Base-by-base conservation (phyloP, 2,888 invertebrate genomes). In the Brassicogethes aeneus region DNA sequence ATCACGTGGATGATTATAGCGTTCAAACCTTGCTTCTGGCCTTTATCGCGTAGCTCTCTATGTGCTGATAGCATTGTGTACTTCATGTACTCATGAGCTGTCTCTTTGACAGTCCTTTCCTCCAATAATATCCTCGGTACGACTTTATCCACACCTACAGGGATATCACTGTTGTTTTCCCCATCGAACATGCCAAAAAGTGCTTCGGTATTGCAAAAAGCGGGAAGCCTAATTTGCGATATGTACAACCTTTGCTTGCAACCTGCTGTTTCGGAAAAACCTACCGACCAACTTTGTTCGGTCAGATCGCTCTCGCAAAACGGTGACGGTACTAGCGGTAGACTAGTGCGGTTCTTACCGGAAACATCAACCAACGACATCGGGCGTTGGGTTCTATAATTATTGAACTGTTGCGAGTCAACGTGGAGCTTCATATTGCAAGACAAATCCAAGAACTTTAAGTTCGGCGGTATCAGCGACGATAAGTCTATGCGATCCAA, bases 241-340 rank as follows among this genome's bases (percentile, higher is more conserved):
- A 88, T 79, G 58, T 81, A 80, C n/a, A 89, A 65, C 55, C 82
- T 80, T 48, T 84, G 74, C 39, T 76, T 75, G 48, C 75, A 77
- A 17, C 88, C 88, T 0, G 88, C 80, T 8, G 88, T 84, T 70
- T 90, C 90, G 0, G 89, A 86, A 65, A 90, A 90, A 1, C 89
- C 90, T 17, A 87, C 75, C 34, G 75, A 76, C 90, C 90, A 90
- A 2, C 85, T 83, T 3, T 73, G 72, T 45, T 79, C 82, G 2
- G 76, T 72, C 43, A 77, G 64, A 51, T 80, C 80, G 37, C 72
- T 76, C 50, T 78, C 73, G 45, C 69, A 69, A 49, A 66, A 68
- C 8, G 68, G 66, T 8, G 66, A 65, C 1, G 70, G 67, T 34
- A 67, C 61, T 23, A 76, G 76, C 1, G 86, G 83, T 40, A 85